Base-by-base conservation (phyloP, 2,113 vertebrate genomes). In the Albula glossodonta region DNA sequence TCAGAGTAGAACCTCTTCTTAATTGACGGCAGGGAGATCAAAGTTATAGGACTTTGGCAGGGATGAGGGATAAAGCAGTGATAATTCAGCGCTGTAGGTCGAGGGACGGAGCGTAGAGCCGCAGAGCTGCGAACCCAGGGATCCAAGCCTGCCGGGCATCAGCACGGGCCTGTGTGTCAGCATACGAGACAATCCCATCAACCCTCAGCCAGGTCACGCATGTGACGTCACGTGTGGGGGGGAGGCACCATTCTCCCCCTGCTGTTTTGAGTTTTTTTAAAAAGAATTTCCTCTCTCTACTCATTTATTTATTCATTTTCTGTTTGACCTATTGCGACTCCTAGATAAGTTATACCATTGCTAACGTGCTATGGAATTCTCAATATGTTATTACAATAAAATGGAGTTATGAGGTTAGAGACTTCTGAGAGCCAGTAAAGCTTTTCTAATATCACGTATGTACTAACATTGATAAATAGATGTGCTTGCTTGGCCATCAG, bases 21-120 rank as follows among this genome's bases (percentile, higher is more conserved):
- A 89, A 91, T 85, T 85, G 84, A 88, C 88, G 83, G 80, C 83
- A 50, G 78, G 74, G 80, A 82, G 88, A 90, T 90, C 82, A 89
- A 89, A 91, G 88, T 88, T 83, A 52, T 11, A 63, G 52, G 87
- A 88, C 87, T 89, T 90, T 66, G 80, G 83, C 70, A 60, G 78
- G 83, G 85, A 90, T 90, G 83, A 89, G 83, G 84, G 56, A 78
- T 49, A 41, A 83, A 52, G 56, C 60, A 66, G 88, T 49, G 50
- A 83, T 57, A 86, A 86, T 84, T 70, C 56, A 53, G 53, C 78
- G 78, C 70, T 77, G 83, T 89, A 77, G 52, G 60, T 84, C 88
- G 31, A 82, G 83, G 82, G 83, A 85, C 88, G 19, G 53, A 60
- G 88, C 88, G 89, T 86, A 88, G 57, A 84, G 80, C 85, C 83